These are phyloP conservation scores for Lamellibrachia luymesi DNA, from an alignment of 1,140 invertebrate genomes.

Conservation along the genomic window DNA sequence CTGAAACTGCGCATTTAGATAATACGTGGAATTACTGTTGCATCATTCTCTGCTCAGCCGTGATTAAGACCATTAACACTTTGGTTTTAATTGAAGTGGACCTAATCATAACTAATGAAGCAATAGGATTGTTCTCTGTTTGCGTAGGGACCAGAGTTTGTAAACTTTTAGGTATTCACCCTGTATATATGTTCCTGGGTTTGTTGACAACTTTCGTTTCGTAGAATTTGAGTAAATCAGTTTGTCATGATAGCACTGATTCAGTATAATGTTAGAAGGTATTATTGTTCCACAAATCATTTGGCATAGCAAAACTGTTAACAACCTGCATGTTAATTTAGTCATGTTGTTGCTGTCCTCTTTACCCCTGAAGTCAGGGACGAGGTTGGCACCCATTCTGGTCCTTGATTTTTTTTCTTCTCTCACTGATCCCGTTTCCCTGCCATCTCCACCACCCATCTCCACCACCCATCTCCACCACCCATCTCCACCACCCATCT, in stretches of 20 bases:
- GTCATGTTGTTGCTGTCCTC: too few species aligned
- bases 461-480: too few species aligned
- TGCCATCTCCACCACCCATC: too few species aligned
- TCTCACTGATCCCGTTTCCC: too few species aligned
- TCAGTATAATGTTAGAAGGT: too few species aligned
- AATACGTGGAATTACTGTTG: not conserved
- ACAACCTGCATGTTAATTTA: not conserved
- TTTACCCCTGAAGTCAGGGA: too few species aligned
- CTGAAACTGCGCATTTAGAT: not conserved
- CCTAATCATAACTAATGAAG: not conserved
- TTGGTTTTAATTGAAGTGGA: not conserved
- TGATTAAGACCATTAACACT: not conserved
- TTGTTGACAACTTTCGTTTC: not conserved
- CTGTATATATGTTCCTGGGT: not conserved
- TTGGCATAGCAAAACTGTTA: not conserved
- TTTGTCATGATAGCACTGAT: too few species aligned
- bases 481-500: too few species aligned
- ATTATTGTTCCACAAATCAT: not conserved
- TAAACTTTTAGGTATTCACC: not conserved
- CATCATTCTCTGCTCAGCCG: not conserved
- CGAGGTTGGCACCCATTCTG: too few species aligned
- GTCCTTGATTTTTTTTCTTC: too few species aligned
- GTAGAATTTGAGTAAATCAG: not conserved
- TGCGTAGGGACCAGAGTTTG: not conserved
- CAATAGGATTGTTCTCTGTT: not conserved